Conservation (phyloP, 2,888 invertebrate genomes). For the Nymphalis polychloros region DNA sequence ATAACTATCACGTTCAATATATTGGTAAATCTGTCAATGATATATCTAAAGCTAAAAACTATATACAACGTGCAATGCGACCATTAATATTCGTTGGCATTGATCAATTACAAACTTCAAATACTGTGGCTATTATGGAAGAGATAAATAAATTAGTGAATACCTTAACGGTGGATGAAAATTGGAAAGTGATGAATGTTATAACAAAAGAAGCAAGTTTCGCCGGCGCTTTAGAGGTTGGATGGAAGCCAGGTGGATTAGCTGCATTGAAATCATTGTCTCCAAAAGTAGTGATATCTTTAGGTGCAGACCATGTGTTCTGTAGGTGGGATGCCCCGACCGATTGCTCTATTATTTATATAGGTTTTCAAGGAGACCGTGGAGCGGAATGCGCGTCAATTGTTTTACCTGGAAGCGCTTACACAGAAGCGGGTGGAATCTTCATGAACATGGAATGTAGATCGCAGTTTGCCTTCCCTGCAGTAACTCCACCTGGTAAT, state of each 20-base stretch:
- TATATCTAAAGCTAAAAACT: conserved; percentile 41
- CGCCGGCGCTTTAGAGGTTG: conserved; percentile 96
- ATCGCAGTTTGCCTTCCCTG: conserved; percentile 92
- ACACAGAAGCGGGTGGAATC: conserved; percentile 96
- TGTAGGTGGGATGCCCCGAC: conserved; percentile 88
- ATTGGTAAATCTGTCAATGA: conserved; percentile 50
- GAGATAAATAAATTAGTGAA: conserved; percentile 43
- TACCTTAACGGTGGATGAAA: conserved; percentile 31
- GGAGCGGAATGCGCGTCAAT: conserved; percentile 95
- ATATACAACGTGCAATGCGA: conserved; percentile 51
- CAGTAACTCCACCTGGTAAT: conserved; percentile 94
- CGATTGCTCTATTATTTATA: conserved; percentile 91
- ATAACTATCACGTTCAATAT: conserved; percentile 86
- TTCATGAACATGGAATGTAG: conserved; percentile 98
- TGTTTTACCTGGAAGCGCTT: conserved; percentile 96
- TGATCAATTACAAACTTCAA: conserved; percentile 49
- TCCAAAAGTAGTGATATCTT: conserved; percentile 90
- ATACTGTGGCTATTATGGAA: conserved; percentile 50
- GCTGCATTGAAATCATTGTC: conserved; percentile 80
- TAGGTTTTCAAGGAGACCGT: conserved; percentile 96
- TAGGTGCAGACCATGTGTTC: conserved; percentile 95
- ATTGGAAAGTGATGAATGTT: conserved; percentile 88
- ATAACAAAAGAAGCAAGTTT: conserved; percentile 95
- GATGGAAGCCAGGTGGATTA: conserved; percentile 89
- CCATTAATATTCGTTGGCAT: conserved; percentile 70